Base-by-base conservation (phyloP, 2,888 invertebrate species). In the Leucoma salicis region DNA sequence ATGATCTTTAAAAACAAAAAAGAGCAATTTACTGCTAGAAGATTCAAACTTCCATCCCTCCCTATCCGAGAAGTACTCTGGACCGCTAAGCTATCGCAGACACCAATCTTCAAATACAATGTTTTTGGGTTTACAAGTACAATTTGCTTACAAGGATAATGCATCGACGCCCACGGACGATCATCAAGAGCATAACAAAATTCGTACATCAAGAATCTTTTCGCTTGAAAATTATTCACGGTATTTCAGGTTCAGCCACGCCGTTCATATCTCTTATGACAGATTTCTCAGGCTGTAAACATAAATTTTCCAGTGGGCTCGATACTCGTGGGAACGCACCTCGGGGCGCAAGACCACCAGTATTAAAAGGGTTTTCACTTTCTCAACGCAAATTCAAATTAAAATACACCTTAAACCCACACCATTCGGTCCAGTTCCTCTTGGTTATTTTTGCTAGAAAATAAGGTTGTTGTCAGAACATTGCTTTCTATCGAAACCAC, bases 281-380 rank as follows among this genome's bases (percentile, higher is more conserved):
- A 87, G 78, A 86, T 86, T 86, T 85, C 87, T 86, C 82, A 84
- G 82, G 83, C 79, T 82, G 82, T 88, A 81, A 84, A 81, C 86
- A 88, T 87, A 88, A 81, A 88, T 88, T 88, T 88, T 87, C 89
- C 86, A 76, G 65, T 70, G 79, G 64, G 64, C 53, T 39, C 79
- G 69, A 87, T 84, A 87, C 74, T 77, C 89, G 89, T 88, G 89
- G 83, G 89, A 89, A 88, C 77, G 52, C 46, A 82, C 84, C 84
- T 67, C 72, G 63, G 74, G 85, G 72, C 74, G 55, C 49, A 33
- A 84, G 88, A 88, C 89, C 89, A 89, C 89, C 88, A 83, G 74
- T 82, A 83, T 78, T 52, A 82, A 70, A 70, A 63, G 71, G 76
- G 78, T 88, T 89, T 89, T 88, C 89, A 86, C 88, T 87, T 84